Percentiles rank a stretch among this genome's conserved stretches.
Conservation (phyloP, 92 coral and sea anemone species). For the Virgularia gustaviana region DNA sequence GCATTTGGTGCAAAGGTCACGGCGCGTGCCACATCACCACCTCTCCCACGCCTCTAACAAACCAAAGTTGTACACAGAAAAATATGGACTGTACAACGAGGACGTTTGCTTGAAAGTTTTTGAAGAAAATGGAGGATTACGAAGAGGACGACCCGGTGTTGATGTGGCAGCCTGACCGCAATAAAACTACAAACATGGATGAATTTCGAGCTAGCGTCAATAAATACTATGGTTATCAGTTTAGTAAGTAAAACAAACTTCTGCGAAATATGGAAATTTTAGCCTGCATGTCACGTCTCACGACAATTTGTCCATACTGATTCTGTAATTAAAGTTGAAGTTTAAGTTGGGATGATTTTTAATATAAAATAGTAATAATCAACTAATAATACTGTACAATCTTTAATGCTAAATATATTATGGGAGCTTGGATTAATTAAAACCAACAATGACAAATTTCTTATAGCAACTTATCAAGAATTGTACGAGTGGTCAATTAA, state of each 20-base stretch:
- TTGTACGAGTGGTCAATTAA: slow-evolving; percentile 77
- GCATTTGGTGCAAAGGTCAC: too few relatives aligned
- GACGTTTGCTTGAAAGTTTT: neutral
- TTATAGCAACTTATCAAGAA: slow-evolving; percentile 79
- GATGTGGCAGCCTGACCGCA: slow-evolving; percentile 70
- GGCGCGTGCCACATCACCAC: neutral
- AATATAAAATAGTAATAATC: neutral
- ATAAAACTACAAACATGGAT: slow-evolving; percentile 68
- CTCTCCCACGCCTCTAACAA: too few relatives aligned
- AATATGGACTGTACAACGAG: neutral
- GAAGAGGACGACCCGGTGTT: slow-evolving; percentile 51
- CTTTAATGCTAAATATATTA: neutral
- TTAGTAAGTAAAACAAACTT: slow-evolving; percentile 55
- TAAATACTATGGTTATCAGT: slow-evolving; percentile 47
- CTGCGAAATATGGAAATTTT: neutral
- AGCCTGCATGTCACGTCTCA: neutral
- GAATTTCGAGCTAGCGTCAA: slow-evolving; percentile 67
- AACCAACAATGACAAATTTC: neutral
- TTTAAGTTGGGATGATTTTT: neutral
- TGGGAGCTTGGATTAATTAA: neutral
- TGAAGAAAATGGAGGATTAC: too few relatives aligned
- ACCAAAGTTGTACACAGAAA: too few relatives aligned
- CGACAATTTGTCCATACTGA: neutral
- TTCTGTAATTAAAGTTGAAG: neutral
- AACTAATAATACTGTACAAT: neutral